These are phyloP conservation scores for Melanocharis versteri DNA, from an alignment of 2,113 vertebrate species.

Conservation along the genomic window DNA sequence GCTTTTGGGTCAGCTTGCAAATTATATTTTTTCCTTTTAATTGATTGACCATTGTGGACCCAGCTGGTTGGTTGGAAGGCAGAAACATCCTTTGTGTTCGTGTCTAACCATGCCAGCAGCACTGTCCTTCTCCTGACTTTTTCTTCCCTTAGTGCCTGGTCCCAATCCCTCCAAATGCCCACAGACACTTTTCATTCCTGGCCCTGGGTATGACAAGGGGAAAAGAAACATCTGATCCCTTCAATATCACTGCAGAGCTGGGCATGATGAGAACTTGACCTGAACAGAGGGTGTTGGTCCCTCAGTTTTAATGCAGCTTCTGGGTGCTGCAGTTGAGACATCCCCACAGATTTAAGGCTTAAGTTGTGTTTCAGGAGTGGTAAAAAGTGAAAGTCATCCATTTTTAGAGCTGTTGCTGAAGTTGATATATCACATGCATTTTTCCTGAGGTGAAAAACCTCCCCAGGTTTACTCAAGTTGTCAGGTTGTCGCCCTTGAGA, in stretches of 20 bases:
- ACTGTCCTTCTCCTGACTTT: neutral
- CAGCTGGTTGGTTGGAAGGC: neutral
- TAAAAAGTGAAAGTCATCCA: neutral
- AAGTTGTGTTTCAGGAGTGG: neutral
- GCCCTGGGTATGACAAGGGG: accelerated
- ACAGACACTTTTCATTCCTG: neutral
- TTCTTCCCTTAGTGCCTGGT: neutral
- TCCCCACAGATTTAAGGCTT: neutral
- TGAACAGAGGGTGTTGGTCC: neutral
- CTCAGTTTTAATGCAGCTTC: neutral
- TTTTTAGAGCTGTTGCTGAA: neutral
- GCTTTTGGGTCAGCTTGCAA: neutral
- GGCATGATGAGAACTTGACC: neutral
- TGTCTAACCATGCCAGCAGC: neutral
- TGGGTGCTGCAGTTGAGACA: neutral
- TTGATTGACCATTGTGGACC: accelerated
- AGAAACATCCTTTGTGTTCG: neutral
- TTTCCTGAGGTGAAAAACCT: neutral
- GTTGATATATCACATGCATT: neutral
- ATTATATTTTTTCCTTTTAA: neutral
- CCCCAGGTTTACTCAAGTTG: neutral
- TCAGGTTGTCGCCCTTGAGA: neutral
- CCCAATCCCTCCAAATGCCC: neutral
- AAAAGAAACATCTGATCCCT: neutral
- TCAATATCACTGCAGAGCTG: neutral